phyloP scores from a whole-genome alignment of 2,888 invertebrate genomes.

The Dexiosoma caninum region DNA sequence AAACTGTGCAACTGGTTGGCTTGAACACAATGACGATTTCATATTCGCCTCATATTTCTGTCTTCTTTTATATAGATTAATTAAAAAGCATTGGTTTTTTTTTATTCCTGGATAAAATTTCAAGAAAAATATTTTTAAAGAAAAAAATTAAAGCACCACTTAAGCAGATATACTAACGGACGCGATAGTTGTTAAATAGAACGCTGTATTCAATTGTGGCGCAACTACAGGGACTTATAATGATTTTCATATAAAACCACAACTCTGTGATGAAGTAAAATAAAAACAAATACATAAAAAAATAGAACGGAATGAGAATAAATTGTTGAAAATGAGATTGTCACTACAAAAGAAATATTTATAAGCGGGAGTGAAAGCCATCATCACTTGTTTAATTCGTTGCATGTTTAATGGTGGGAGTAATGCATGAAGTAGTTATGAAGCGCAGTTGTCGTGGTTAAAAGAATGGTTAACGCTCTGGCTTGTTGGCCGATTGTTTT shows the following conservation, averaged over 20 bases:
- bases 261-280: conserved; percentile 38
- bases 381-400: conserved; percentile 50
- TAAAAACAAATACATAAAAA: no score
- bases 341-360: conserved; percentile 29
- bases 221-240: conserved; percentile 51
- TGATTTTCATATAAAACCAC: conserved; percentile 58
- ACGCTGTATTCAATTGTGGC: conserved; percentile 21
- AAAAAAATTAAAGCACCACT: conserved; percentile 15
- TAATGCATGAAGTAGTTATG: conserved; percentile 8
- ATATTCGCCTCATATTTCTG: neutral
- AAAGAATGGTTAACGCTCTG: neutral
- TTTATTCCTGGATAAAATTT: neutral
- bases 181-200: conserved; percentile 44
- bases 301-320: neutral
- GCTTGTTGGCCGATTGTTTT: neutral
- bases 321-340: conserved; percentile 21
- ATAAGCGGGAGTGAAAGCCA: conserved; percentile 23
- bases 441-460: neutral
- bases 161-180: conserved; percentile 41
- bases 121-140: neutral
- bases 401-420: conserved; percentile 32
- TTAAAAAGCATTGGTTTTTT: conserved; percentile 34
- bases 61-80: conserved; percentile 32
- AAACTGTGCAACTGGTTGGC: neutral
- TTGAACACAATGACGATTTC: neutral